Base-by-base conservation (phyloP, 1,140 invertebrate genomes). In the Zaprionus gabonicus region DNA sequence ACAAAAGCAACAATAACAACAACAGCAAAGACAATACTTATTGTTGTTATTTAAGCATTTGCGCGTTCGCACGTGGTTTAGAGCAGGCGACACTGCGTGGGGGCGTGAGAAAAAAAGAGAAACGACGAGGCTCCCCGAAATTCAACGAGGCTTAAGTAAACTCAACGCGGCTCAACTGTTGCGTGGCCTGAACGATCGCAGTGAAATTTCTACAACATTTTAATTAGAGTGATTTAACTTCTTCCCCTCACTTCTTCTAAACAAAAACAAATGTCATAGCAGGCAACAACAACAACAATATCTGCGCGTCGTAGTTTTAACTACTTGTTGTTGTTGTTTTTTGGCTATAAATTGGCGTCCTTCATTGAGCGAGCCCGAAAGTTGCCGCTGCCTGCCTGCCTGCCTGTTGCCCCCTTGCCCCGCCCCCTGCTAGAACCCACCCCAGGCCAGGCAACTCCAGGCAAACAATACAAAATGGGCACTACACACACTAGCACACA, bases 341-440 rank as follows among this genome's bases (percentile, higher is more conserved):
- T 76, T 68, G 65, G 46, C 71, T 80, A 91, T 92, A 92, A 92
- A 92, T 92, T 92, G 91, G 91, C 91, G 79, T 92, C 81, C 91
- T 92, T 91, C 91, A 92, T 92, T 87, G 79, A 92, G 83, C 71
- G 63, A 82, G 60, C 62, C 31, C 31, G 31, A 34, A 34, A 34
- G 76, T 65, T 51, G 65, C 67, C 59, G 56, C 38, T 49, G 64
- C 41, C n/a, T 46, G 41, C 20, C 20, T 20, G 20, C 41, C 71
- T 49, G 38, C 38, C 71, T 49, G 38, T 13, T 4, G 13, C 15
- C 15, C 15, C 38, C 6, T n/a, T 41, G 4, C n/a, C 38, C 6
- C 38, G 2, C 38, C n/a, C n/a, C n/a, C n/a, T 46, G 2, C 0
- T 36, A 31, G 68, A 55, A 20, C 3, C 53, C 27, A 15, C 53